Evolutionary conservation across 2,797 vertebrate species (phyloP).

Genomic region (Parauchenoglanis punctatus): DNA sequence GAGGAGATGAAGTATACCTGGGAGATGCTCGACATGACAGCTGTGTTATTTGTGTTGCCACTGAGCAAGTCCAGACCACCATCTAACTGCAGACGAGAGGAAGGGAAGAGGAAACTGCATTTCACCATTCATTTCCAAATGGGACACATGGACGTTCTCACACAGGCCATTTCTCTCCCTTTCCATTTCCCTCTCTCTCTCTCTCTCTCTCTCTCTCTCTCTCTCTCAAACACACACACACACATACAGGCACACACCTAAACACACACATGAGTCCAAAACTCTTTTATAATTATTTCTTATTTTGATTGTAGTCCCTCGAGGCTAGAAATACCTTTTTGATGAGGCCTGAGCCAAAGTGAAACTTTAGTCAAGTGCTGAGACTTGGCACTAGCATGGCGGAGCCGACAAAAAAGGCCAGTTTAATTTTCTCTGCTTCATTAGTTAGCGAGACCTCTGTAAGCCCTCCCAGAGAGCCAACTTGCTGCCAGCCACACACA

Average conservation of each 20-base stretch:
- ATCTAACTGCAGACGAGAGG: slow-evolving; percentile 49
- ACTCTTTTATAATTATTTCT: slow-evolving; percentile 64
- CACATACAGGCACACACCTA: neutral
- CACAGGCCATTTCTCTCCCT: slow-evolving; percentile 22
- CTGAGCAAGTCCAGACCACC: slow-evolving; percentile 61
- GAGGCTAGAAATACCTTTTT: slow-evolving; percentile 52
- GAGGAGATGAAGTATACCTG: slow-evolving; percentile 59
- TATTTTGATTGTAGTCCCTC: slow-evolving; percentile 56
- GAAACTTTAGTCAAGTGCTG: slow-evolving; percentile 61
- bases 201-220: neutral
- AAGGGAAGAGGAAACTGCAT: slow-evolving; percentile 61
- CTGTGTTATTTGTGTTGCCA: slow-evolving; percentile 61
- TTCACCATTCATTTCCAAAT: slow-evolving; percentile 60
- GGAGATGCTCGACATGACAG: slow-evolving; percentile 58
- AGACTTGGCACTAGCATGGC: slow-evolving; percentile 45
- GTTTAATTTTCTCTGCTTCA: slow-evolving; percentile 60
- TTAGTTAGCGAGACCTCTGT: slow-evolving; percentile 59
- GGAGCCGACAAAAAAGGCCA: slow-evolving; percentile 48
- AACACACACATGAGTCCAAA: slow-evolving; percentile 62
- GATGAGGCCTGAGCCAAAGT: slow-evolving; percentile 57
- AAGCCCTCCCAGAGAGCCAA: slow-evolving; percentile 46
- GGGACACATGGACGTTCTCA: slow-evolving; percentile 35
- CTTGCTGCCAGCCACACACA: slow-evolving; percentile 34
- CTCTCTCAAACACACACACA: neutral
- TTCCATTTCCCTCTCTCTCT: neutral